A percentile compares a stretch with the other conserved stretches of the same genome.
phyloP scores from a whole-genome alignment of 2,113 vertebrate genomes.

The Scytalopus superciliaris region DNA sequence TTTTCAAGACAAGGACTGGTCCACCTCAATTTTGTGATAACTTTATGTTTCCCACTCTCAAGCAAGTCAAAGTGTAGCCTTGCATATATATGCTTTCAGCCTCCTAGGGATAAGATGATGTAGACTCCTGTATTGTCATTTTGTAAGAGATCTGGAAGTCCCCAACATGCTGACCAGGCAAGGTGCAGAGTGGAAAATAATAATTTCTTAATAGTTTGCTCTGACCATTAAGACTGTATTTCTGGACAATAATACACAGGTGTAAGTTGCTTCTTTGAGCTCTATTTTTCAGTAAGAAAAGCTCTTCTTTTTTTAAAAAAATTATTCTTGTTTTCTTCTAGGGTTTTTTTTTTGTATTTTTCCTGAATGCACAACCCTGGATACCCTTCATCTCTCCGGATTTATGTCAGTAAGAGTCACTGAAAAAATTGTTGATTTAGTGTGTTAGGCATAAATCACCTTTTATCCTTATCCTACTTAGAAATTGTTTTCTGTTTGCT shows the following conservation, averaged over 20 bases:
- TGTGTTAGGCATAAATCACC: neutral
- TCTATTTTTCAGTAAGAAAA: neutral
- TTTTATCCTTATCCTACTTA: neutral
- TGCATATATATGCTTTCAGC: neutral
- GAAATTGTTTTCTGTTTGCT: neutral
- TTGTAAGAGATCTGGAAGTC: neutral
- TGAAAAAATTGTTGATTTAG: neutral
- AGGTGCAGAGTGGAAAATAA: neutral
- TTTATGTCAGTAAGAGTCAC: neutral
- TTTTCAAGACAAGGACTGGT: neutral
- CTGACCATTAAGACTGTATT: neutral
- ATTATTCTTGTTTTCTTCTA: neutral
- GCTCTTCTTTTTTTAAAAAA: neutral
- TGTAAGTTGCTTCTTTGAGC: neutral
- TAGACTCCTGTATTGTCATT: neutral
- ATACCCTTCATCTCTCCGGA: neutral
- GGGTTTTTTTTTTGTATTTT: neutral
- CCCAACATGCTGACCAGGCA: neutral
- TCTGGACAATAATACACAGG: neutral
- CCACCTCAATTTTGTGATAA: neutral
- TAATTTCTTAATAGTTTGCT: neutral
- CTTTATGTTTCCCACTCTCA: neutral
- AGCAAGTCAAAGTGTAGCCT: neutral
- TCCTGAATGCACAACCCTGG: neutral
- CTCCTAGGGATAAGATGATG: neutral